Percentiles rank a stretch among this genome's conserved stretches.
Evolutionary conservation across 1,140 invertebrate genomes (phyloP).

Genomic region (Apocrypta bakeri): DNA sequence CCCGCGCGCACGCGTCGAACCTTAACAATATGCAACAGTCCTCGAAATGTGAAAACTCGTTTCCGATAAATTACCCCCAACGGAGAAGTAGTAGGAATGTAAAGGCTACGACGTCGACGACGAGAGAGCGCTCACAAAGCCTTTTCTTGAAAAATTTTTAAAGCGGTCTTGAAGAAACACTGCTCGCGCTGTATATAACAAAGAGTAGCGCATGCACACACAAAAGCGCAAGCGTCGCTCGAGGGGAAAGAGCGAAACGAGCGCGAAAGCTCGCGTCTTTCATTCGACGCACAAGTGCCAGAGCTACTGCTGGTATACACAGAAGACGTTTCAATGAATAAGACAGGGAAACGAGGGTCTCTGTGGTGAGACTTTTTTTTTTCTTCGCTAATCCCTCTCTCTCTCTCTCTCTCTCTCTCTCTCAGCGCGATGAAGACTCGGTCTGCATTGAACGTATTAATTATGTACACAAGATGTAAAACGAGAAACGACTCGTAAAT

Average conservation of each 20-base stretch:
- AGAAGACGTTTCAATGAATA: no score
- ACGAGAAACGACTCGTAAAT: conserved; percentile 4
- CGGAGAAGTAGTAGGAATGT: background rate
- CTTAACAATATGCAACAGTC: background rate
- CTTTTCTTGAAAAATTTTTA: background rate
- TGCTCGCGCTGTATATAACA: background rate
- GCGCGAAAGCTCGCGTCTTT: background rate
- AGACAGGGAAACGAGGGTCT: no score
- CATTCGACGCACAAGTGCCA: background rate
- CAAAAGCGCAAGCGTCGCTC: background rate
- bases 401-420: background rate
- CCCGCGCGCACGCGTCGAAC: background rate
- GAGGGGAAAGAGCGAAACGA: background rate
- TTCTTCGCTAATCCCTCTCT: no score
- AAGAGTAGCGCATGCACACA: background rate
- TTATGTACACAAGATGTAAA: background rate
- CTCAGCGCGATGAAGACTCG: background rate
- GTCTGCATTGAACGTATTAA: background rate
- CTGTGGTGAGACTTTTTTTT: no score
- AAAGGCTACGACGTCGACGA: background rate
- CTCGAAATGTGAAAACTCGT: no score
- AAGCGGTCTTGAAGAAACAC: background rate
- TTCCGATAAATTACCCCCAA: background rate
- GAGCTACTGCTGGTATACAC: background rate
- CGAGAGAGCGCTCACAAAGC: background rate